Percentiles rank a stretch among this genome's conserved stretches.
Conservation (phyloP, 2,888 invertebrate species). For the Hylaea fasciaria region DNA sequence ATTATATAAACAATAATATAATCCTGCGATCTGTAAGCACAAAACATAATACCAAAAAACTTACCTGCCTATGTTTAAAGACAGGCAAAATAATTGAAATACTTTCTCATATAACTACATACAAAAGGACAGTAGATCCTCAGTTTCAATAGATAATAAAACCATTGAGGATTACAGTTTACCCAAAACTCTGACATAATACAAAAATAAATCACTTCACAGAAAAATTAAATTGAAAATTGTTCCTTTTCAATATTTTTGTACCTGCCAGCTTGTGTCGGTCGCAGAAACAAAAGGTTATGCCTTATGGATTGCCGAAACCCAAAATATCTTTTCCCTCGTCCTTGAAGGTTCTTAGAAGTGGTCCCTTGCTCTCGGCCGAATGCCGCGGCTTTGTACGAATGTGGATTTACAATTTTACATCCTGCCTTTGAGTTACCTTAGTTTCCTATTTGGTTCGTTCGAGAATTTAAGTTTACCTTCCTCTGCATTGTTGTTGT, state of each 20-base stretch:
- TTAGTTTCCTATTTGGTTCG: slow-evolving; percentile 27
- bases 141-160: slow-evolving; percentile 11
- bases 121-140: slow-evolving; percentile 1
- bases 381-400: slow-evolving; percentile 30
- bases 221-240: slow-evolving; percentile 18
- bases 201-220: slow-evolving; percentile 12
- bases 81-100: slow-evolving; percentile 13
- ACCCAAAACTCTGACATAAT: slow-evolving; percentile 6
- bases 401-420: slow-evolving; percentile 29
- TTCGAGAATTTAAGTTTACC: slow-evolving; percentile 8
- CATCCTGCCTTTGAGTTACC: slow-evolving; percentile 30
- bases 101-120: background rate
- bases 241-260: slow-evolving; percentile 21
- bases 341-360: slow-evolving; percentile 44
- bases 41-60: slow-evolving; percentile 10
- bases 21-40: slow-evolving; percentile 11
- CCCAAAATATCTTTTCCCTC: slow-evolving; percentile 36
- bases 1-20: too few species aligned
- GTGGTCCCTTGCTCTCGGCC: slow-evolving; percentile 22
- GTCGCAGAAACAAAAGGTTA: slow-evolving; percentile 39
- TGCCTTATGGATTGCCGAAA: slow-evolving; percentile 35
- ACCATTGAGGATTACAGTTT: slow-evolving; percentile 16
- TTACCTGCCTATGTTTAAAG: background rate
- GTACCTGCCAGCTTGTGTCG: slow-evolving; percentile 35
- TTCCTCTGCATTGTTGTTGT: slow-evolving; percentile 24